A percentile compares a stretch with the other conserved stretches of the same genome.
Conservation (phyloP, 2,888 invertebrate genomes). For the Craniophora ligustri region DNA sequence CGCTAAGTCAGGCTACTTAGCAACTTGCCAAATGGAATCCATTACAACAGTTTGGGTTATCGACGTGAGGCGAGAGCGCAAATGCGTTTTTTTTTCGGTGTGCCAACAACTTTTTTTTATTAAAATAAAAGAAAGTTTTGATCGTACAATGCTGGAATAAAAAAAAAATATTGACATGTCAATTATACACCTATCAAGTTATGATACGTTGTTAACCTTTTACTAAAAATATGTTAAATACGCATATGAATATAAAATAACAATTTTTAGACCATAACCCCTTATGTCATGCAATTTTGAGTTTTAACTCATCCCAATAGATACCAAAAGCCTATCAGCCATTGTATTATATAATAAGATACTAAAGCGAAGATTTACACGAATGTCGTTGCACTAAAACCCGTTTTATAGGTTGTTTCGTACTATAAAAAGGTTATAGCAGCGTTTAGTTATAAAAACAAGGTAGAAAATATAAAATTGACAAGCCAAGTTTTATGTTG, state of each 20-base stretch:
- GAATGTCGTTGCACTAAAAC: slow-evolving; percentile 69
- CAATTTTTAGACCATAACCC: slow-evolving; percentile 12
- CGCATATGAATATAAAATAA: slow-evolving; percentile 19
- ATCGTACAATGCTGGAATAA: background rate
- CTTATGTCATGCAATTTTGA: slow-evolving; percentile 13
- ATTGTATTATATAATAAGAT: slow-evolving; percentile 52
- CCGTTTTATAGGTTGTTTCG: slow-evolving; percentile 74
- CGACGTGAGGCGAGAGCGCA: slow-evolving; percentile 53
- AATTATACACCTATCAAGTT: background rate
- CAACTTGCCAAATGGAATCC: slow-evolving; percentile 67
- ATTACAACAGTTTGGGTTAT: slow-evolving; percentile 60
- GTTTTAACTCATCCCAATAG: slow-evolving; percentile 26
- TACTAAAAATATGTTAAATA: slow-evolving; percentile 24
- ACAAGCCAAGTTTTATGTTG: slow-evolving; percentile 77
- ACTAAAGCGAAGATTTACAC: slow-evolving; percentile 65
- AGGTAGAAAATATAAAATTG: slow-evolving; percentile 75
- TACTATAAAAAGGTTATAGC: slow-evolving; percentile 83
- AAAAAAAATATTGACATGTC: background rate
- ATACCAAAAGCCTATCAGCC: slow-evolving; percentile 24
- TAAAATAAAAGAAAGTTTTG: background rate
- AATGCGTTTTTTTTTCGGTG: slow-evolving; percentile 19
- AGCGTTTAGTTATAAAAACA: slow-evolving; percentile 73
- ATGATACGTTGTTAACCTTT: background rate
- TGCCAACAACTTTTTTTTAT: slow-evolving; percentile 1
- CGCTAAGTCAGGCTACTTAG: slow-evolving; percentile 64